Percentiles rank a stretch among this genome's conserved stretches.
Conservation (phyloP, 2,797 vertebrate genomes). For the Ceyx erithaca region DNA sequence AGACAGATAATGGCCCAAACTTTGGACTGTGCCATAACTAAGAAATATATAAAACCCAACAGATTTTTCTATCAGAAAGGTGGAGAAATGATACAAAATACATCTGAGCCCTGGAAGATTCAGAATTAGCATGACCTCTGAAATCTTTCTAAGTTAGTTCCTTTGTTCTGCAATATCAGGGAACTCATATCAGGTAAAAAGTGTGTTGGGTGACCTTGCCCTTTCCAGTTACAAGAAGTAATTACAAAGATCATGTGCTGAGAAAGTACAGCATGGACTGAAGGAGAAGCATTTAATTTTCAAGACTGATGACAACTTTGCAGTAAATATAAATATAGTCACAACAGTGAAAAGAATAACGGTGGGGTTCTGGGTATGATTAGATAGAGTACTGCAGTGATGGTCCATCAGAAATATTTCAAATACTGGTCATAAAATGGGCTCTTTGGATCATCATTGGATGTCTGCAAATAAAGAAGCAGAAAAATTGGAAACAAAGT, state of each 20-base stretch:
- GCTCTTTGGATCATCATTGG: neutral
- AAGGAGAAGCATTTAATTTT: neutral
- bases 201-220: neutral
- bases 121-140: neutral
- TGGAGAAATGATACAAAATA: neutral
- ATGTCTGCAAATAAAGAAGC: neutral
- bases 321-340: neutral
- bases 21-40: slow-evolving; percentile 32
- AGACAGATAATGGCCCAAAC: slow-evolving; percentile 48
- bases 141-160: neutral
- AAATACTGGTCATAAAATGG: neutral
- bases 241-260: neutral
- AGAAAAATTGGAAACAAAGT: neutral
- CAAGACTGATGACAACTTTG: neutral
- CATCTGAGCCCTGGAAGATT: neutral
- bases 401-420: neutral
- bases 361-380: neutral
- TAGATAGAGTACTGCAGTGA: neutral
- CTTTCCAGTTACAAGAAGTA: neutral
- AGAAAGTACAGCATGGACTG: neutral
- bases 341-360: neutral
- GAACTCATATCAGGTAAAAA: neutral
- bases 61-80: neutral
- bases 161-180: neutral
- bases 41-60: neutral